phyloP scores from a whole-genome alignment of 2,888 invertebrate species.

The Cistogaster globosa region DNA sequence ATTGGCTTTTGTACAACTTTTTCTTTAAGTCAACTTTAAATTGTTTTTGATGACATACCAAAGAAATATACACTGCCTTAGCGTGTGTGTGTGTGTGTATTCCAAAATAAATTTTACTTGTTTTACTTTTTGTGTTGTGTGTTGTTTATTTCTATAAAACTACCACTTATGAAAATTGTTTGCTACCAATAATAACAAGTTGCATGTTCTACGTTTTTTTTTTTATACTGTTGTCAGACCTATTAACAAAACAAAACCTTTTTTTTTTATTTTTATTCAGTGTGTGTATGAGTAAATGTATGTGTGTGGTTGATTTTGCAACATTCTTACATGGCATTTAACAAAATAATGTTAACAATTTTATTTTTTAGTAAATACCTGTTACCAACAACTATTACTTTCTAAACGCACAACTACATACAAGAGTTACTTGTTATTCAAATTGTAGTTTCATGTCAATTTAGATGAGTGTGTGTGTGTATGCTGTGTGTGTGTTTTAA shows the following conservation, averaged over 20 bases:
- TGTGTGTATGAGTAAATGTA: background rate
- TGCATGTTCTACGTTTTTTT: background rate
- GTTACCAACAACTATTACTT: conserved; percentile 32
- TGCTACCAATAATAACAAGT: conserved; percentile 61
- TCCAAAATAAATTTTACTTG: conserved; percentile 27
- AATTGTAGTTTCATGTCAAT: conserved; percentile 11
- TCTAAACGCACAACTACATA: background rate
- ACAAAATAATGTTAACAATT: conserved; percentile 55
- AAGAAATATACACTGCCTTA: background rate
- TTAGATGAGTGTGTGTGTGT: background rate
- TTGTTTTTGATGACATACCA: conserved; percentile 7
- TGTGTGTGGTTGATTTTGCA: conserved; percentile 40
- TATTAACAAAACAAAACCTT: too few relatives aligned
- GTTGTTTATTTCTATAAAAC: conserved; percentile 36
- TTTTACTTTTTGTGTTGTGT: conserved; percentile 7
- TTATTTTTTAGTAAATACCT: conserved; percentile 49
- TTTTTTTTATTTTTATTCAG: background rate
- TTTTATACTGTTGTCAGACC: background rate
- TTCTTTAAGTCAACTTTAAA: conserved; percentile 6
- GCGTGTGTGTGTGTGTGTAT: background rate
- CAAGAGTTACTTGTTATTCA: background rate
- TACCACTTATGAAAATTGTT: conserved; percentile 69
- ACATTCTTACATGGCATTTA: conserved; percentile 53
- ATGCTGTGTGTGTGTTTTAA: conserved; percentile 4
- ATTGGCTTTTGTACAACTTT: conserved; percentile 17